Conservation (phyloP, 2,113 vertebrate genomes). For the Sebastes fasciatus region DNA sequence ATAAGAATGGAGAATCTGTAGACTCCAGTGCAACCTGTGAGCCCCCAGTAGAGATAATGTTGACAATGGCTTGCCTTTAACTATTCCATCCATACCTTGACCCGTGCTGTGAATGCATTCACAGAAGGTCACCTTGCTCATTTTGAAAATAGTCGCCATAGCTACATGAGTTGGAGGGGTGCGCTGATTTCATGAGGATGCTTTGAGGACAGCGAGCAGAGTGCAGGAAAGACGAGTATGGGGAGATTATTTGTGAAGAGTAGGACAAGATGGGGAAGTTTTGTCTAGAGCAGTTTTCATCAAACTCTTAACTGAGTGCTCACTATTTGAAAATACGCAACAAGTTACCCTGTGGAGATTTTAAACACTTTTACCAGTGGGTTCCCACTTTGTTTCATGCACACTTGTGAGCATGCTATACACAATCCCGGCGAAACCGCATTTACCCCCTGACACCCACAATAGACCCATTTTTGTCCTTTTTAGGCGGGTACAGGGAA, state of each 20-base stretch:
- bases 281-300: slow-evolving; percentile 35
- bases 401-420: not conserved
- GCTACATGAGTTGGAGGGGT: slow-evolving; percentile 74
- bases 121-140: slow-evolving; percentile 75
- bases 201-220: slow-evolving; percentile 58
- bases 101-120: slow-evolving; percentile 50
- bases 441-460: too few relatives aligned
- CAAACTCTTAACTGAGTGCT: slow-evolving; percentile 17
- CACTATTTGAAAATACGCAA: not conserved
- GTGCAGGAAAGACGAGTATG: slow-evolving; percentile 17
- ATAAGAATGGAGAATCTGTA: slow-evolving; percentile 8
- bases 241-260: slow-evolving; percentile 27
- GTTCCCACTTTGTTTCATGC: not conserved
- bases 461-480: too few relatives aligned
- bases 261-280: slow-evolving; percentile 15
- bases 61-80: slow-evolving; percentile 2
- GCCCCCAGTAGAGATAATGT: slow-evolving; percentile 2
- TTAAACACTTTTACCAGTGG: not conserved
- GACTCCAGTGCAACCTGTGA: not conserved
- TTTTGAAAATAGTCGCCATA: slow-evolving; percentile 79
- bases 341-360: not conserved
- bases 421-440: not conserved
- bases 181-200: slow-evolving; percentile 72
- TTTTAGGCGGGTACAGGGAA: too few relatives aligned
- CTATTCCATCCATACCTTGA: not conserved